A percentile compares a stretch with the other conserved stretches of the same genome.
phyloP scores from a whole-genome alignment of 2,113 vertebrate genomes.

The Morone saxatilis region DNA sequence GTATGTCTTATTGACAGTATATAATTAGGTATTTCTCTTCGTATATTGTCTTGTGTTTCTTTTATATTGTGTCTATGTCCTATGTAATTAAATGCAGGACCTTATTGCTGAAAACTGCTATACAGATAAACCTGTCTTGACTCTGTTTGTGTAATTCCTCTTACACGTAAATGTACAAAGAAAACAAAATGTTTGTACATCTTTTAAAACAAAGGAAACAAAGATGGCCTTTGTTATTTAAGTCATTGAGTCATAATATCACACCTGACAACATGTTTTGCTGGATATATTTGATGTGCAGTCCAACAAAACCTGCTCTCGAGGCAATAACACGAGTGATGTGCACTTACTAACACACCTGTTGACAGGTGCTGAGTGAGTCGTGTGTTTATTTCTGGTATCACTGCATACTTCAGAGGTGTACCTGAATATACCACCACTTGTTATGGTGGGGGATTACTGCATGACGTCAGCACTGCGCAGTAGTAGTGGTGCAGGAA shows the following conservation, averaged over 20 bases:
- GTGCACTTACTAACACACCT: background rate
- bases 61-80: too few relatives aligned
- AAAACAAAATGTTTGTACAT: background rate
- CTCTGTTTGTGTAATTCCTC: too few relatives aligned
- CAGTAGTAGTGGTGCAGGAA: background rate
- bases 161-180: too few relatives aligned
- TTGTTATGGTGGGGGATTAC: background rate
- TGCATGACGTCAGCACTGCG: background rate
- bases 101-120: too few relatives aligned
- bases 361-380: background rate
- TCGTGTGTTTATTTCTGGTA: rapidly evolving
- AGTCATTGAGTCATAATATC: too few relatives aligned
- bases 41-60: too few relatives aligned
- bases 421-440: background rate
- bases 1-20: too few relatives aligned
- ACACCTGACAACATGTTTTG: background rate
- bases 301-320: background rate
- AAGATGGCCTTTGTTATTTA: background rate
- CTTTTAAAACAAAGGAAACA: background rate
- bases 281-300: background rate
- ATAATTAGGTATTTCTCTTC: too few relatives aligned
- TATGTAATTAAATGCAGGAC: too few relatives aligned
- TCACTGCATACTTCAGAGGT: background rate
- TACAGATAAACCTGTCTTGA: too few relatives aligned
- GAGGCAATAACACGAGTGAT: too few relatives aligned